These are phyloP conservation scores for Battus philenor DNA, from an alignment of 1,140 invertebrate species.

Conservation along the genomic window DNA sequence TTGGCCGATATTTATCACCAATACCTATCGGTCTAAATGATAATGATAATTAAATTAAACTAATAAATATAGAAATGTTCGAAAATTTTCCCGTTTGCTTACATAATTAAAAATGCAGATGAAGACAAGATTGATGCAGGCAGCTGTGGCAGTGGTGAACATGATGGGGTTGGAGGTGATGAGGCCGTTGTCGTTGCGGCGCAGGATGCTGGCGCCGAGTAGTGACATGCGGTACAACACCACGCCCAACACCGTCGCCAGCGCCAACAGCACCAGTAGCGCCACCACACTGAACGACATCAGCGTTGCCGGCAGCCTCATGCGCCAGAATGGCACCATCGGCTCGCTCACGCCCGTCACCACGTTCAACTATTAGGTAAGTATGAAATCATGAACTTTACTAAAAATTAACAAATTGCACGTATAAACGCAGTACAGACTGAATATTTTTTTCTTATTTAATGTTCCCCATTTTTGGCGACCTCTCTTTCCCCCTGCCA, in stretches of 20 bases:
- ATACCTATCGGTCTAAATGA: no score
- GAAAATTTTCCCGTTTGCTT: no score
- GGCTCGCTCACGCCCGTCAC: slow-evolving; percentile 89
- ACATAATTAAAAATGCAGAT: slow-evolving; percentile 93
- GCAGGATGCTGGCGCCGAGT: slow-evolving; percentile 79
- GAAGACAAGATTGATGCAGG: slow-evolving; percentile 89
- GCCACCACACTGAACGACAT: slow-evolving; percentile 91
- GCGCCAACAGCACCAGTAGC: slow-evolving; percentile 85
- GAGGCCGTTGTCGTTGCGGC: slow-evolving; percentile 65
- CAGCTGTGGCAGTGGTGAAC: slow-evolving; percentile 89
- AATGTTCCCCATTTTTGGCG: no score
- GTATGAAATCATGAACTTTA: no score
- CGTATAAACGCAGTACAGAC: no score
- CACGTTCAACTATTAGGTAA: slow-evolving; percentile 81
- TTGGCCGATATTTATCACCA: no score
- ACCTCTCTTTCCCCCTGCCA: no score
- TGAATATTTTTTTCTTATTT: no score
- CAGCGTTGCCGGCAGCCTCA: slow-evolving; percentile 88
- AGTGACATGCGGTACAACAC: slow-evolving; percentile 95
- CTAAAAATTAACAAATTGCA: no score
- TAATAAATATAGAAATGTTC: not conserved
- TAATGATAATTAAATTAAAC: not conserved
- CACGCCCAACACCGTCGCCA: slow-evolving; percentile 92
- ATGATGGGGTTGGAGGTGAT: slow-evolving; percentile 86
- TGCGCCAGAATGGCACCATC: slow-evolving; percentile 91